Conservation (phyloP, 1,140 invertebrate genomes). For the Heliconius congener region DNA sequence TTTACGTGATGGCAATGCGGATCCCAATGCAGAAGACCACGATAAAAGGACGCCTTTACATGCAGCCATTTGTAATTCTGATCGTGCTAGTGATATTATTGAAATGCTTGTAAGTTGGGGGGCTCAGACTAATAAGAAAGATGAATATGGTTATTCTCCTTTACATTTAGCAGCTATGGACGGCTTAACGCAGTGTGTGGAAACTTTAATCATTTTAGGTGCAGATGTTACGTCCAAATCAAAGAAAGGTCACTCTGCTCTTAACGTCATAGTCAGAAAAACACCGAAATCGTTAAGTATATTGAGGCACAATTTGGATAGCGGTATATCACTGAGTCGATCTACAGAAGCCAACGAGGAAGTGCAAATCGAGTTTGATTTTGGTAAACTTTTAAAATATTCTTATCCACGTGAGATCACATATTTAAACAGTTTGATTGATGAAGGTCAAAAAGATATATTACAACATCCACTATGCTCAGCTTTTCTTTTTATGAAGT, state of each 20-base stretch:
- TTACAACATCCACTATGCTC: constrained; percentile 84
- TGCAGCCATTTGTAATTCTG: constrained; percentile 82
- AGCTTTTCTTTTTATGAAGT: constrained; percentile 84
- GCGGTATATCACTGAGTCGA: constrained; percentile 81
- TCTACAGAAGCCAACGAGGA: constrained; percentile 82
- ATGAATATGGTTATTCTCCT: constrained; percentile 86
- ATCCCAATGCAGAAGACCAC: constrained; percentile 82
- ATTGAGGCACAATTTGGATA: constrained; percentile 82
- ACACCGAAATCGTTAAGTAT: constrained; percentile 83
- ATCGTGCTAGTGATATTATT: constrained; percentile 80
- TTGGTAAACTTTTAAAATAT: constrained; percentile 82
- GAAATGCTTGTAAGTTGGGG: constrained; percentile 82
- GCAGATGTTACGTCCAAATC: constrained; percentile 85
- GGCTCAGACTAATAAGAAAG: constrained; percentile 82
- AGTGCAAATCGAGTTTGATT: constrained; percentile 83
- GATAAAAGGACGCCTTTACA: constrained; percentile 83
- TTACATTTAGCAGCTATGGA: constrained; percentile 86
- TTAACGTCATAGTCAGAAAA: constrained; percentile 84
- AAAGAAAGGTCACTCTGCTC: constrained; percentile 82
- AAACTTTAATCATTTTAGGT: constrained; percentile 84
- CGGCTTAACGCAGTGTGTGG: constrained; percentile 83
- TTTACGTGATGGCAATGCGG: constrained; percentile 77
- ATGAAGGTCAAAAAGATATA: constrained; percentile 83
- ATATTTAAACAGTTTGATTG: constrained; percentile 83
- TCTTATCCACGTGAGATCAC: constrained; percentile 83